Conservation (phyloP, 2,113 vertebrate genomes). For the Bucco capensis region DNA sequence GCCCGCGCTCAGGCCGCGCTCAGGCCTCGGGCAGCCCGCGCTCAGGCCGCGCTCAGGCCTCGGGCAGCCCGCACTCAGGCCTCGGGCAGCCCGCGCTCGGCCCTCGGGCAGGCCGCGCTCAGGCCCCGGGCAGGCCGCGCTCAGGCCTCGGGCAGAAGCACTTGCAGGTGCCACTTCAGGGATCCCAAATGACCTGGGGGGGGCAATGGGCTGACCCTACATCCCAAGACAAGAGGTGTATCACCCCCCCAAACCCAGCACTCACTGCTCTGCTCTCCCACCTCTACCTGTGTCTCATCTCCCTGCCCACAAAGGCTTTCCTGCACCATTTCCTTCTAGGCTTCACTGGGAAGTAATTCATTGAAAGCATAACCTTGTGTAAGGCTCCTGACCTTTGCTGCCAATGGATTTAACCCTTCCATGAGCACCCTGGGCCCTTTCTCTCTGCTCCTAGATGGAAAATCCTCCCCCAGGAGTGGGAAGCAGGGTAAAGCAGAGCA, state of each 20-base stretch:
- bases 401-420: background rate
- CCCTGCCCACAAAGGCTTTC: background rate
- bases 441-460: background rate
- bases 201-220: background rate
- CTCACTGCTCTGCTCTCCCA: background rate
- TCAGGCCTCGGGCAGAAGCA: background rate
- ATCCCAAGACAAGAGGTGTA: no score
- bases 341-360: background rate
- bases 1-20: no score
- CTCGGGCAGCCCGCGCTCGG: no score
- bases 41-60: no score
- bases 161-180: background rate
- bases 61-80: background rate
- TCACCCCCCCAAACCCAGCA: no score
- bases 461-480: background rate
- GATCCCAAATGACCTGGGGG: background rate
- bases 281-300: background rate
- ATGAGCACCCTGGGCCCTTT: background rate
- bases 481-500: accelerated
- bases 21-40: background rate
- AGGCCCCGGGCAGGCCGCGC: background rate
- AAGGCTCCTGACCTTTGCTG: background rate
- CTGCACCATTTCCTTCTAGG: background rate
- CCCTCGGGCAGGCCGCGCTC: no score
- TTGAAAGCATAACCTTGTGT: background rate